Percentiles rank a stretch among this genome's conserved stretches.
Conservation (phyloP, 2,113 vertebrate genomes). For the Stegastes partitus region DNA sequence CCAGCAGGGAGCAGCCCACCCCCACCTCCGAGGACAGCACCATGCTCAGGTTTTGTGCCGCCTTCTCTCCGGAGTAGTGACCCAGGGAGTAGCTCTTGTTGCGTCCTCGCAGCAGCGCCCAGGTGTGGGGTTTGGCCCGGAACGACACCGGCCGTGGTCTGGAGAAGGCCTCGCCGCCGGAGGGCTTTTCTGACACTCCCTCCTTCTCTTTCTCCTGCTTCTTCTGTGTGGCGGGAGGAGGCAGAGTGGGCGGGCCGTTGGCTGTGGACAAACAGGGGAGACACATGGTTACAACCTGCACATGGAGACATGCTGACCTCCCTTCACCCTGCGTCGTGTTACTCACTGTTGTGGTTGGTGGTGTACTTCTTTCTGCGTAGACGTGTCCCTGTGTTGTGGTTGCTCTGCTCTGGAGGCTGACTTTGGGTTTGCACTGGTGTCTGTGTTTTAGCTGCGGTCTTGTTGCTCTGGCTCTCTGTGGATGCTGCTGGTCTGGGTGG, state of each 20-base stretch:
- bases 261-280: constrained; percentile 57
- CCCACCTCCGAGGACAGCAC: constrained; percentile 79
- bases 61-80: constrained; percentile 76
- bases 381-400: constrained; percentile 73
- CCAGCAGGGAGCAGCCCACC: constrained; percentile 88
- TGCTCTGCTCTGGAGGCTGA: constrained; percentile 53
- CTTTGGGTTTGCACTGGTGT: constrained; percentile 63
- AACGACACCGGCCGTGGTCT: constrained; percentile 84
- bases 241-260: constrained; percentile 71
- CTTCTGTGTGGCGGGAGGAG: constrained; percentile 68
- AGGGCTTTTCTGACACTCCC: constrained; percentile 62
- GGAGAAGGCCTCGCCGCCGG: constrained; percentile 56
- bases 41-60: constrained; percentile 70
- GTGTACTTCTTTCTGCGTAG: constrained; percentile 83
- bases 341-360: constrained; percentile 80
- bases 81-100: constrained; percentile 86
- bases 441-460: constrained; percentile 41
- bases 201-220: constrained; percentile 67
- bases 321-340: neutral
- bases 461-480: constrained; percentile 33
- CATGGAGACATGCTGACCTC: no score
- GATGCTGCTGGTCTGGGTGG: neutral
- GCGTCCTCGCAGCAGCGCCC: constrained; percentile 82
- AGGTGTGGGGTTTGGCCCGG: constrained; percentile 83
- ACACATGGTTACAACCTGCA: neutral